phyloP scores from a whole-genome alignment of 1,140 invertebrate genomes.

The Penaeus vannamei region DNA sequence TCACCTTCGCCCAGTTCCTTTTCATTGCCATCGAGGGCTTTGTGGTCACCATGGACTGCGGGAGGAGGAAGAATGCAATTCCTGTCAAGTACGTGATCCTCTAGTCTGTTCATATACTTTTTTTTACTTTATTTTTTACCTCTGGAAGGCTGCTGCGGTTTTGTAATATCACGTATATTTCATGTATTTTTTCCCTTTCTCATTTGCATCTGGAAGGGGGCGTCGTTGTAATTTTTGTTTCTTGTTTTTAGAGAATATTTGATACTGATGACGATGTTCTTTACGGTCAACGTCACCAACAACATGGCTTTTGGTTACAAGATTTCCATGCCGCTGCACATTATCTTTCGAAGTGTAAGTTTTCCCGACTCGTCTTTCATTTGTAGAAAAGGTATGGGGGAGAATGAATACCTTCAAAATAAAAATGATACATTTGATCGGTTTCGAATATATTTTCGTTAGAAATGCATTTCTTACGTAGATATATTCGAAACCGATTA shows the following conservation, averaged over 20 bases:
- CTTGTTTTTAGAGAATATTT: constrained; percentile 82
- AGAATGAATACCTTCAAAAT: no score
- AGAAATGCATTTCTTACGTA: no score
- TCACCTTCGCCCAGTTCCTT: constrained; percentile 94
- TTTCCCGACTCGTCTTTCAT: constrained; percentile 35
- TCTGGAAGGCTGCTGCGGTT: no score
- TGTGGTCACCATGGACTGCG: constrained; percentile 85
- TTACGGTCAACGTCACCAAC: constrained; percentile 92
- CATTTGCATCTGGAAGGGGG: background rate
- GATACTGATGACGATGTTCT: constrained; percentile 90
- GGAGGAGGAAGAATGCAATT: constrained; percentile 78
- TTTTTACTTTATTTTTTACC: constrained; percentile 69
- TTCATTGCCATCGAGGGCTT: constrained; percentile 93
- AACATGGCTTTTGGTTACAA: constrained; percentile 98
- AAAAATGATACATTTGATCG: no score
- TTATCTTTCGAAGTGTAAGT: constrained; percentile 97
- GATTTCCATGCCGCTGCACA: constrained; percentile 97
- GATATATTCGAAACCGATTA: no score
- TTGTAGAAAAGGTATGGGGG: no score
- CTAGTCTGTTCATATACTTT: constrained; percentile 44
- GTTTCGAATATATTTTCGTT: no score
- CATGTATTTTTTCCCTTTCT: constrained; percentile 69
- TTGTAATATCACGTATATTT: constrained; percentile 45
- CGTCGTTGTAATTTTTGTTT: background rate
- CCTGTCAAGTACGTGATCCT: constrained; percentile 56